phyloP scores from a whole-genome alignment of 2,888 invertebrate genomes.

The Microplitis deprimator region DNA sequence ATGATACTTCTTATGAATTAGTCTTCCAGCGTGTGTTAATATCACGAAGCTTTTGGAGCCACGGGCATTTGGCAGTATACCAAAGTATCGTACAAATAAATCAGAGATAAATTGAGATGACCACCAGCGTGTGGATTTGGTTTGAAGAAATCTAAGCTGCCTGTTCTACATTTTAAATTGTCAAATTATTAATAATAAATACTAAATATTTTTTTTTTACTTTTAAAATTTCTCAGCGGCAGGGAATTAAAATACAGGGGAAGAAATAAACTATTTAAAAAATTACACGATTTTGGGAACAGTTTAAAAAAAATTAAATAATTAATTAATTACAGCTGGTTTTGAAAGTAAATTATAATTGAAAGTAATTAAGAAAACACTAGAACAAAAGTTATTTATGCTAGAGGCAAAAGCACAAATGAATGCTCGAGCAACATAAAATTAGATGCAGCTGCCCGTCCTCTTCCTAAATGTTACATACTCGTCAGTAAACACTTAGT shows the following conservation, averaged over 20 bases:
- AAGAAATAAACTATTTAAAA: no score
- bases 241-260: background rate
- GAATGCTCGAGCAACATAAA: conserved; percentile 48
- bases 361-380: conserved; percentile 11
- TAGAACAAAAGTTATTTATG: conserved; percentile 45
- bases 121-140: conserved; percentile 57
- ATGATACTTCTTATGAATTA: background rate
- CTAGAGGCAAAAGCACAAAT: conserved; percentile 40
- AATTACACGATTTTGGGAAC: no score
- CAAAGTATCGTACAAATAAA: conserved; percentile 61
- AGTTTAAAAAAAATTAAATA: background rate
- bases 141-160: conserved; percentile 60
- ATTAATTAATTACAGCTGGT: conserved; percentile 13
- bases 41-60: conserved; percentile 40
- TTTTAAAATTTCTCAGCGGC: background rate
- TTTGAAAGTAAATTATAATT: background rate
- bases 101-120: conserved; percentile 57
- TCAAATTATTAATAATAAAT: background rate
- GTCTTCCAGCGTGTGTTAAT: conserved; percentile 38
- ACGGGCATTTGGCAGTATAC: conserved; percentile 49
- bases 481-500: conserved; percentile 25
- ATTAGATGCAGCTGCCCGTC: conserved; percentile 53
- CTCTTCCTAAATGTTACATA: conserved; percentile 48
- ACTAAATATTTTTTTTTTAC: background rate
- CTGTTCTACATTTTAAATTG: conserved; percentile 48